These are phyloP conservation scores for Chaetodon trifasciatus DNA, from an alignment of 2,797 vertebrate species.

Conservation along the genomic window DNA sequence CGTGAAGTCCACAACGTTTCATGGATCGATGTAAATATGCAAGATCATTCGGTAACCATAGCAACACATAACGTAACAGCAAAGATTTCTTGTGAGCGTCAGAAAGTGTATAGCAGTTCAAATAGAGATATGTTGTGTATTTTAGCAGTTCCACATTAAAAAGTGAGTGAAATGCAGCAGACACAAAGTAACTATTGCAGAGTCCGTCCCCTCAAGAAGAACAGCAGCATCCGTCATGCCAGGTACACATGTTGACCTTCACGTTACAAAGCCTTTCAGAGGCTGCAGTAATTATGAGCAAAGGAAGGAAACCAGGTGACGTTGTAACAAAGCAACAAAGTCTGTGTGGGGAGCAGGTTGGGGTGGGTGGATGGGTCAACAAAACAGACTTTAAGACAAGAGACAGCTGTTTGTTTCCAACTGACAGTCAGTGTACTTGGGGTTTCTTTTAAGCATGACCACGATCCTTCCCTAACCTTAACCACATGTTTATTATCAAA, in stretches of 20 bases:
- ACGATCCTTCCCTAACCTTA: too few relatives aligned
- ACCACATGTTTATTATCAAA: too few relatives aligned
- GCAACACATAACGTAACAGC: not conserved
- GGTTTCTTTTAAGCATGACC: too few relatives aligned
- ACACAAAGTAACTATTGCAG: not conserved
- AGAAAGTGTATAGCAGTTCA: not conserved
- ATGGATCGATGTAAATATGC: not conserved
- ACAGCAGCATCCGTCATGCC: not conserved
- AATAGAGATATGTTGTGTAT: not conserved
- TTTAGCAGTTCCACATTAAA: not conserved
- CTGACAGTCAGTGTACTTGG: too few relatives aligned
- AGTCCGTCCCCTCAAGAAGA: not conserved
- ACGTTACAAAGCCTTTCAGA: not conserved
- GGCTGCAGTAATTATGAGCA: not conserved
- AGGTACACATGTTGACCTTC: not conserved
- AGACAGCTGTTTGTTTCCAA: too few relatives aligned
- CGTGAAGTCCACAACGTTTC: not conserved
- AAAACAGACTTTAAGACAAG: too few relatives aligned
- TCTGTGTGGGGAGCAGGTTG: not conserved
- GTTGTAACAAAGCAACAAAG: not conserved
- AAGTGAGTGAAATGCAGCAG: not conserved
- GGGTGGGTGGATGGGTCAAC: not conserved
- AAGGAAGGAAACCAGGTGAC: not conserved
- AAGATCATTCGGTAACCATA: not conserved
- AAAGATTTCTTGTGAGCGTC: not conserved